Evolutionary conservation across 2,113 vertebrate genomes (phyloP).

Genomic region (Poeciliopsis occidentalis): DNA sequence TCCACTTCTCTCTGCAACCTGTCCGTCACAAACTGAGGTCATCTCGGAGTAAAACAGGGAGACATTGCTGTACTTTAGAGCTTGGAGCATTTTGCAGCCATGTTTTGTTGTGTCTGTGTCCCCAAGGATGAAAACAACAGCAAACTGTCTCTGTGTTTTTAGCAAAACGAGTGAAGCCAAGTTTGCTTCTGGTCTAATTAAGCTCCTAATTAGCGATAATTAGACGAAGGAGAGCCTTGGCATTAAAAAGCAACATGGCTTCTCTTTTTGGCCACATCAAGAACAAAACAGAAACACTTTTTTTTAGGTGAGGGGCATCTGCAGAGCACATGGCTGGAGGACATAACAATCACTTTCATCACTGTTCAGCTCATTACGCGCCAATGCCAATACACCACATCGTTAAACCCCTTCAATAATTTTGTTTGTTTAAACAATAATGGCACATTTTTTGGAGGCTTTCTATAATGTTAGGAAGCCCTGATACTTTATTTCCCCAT

Average conservation of each 20-base stretch:
- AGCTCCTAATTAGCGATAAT: conserved; percentile 53
- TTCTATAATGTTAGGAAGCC: not conserved
- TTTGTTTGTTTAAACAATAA: conserved; percentile 42
- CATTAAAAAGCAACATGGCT: conserved; percentile 16
- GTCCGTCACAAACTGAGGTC: conserved; percentile 30
- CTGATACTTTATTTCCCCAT: conserved; percentile 27
- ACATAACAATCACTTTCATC: conserved; percentile 43
- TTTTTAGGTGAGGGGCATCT: conserved; percentile 17
- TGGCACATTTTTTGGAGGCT: conserved; percentile 5
- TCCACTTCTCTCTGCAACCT: not conserved
- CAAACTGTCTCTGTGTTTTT: not conserved
- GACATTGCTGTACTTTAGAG: conserved; percentile 2
- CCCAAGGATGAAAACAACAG: not conserved
- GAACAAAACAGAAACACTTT: conserved; percentile 28
- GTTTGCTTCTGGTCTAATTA: conserved; percentile 58
- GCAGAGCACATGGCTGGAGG: conserved; percentile 34
- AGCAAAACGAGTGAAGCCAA: conserved; percentile 22
- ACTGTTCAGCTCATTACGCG: conserved; percentile 37
- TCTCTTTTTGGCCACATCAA: conserved; percentile 11
- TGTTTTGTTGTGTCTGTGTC: conserved; percentile 11
- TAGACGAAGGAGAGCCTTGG: conserved; percentile 36
- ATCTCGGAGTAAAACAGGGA: conserved; percentile 7
- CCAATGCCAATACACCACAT: conserved; percentile 19
- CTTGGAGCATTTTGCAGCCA: conserved; percentile 21
- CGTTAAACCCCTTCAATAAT: conserved; percentile 33